These are phyloP conservation scores for Hydropsyche betteni DNA, from an alignment of 2,888 invertebrate genomes.

Conservation along the genomic window DNA sequence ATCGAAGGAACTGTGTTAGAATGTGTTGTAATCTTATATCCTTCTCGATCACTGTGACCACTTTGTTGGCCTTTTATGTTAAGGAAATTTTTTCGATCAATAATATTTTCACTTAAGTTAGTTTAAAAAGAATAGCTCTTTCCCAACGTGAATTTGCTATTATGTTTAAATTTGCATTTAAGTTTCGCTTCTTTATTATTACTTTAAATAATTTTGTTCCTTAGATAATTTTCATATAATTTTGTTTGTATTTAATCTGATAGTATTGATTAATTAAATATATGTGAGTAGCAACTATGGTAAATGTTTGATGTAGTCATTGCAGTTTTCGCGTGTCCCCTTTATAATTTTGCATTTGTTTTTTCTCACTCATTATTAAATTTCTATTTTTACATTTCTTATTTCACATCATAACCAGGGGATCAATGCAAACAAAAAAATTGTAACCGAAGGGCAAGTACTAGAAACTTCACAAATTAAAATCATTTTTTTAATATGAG, in stretches of 20 bases:
- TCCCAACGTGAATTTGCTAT: constrained; percentile 16
- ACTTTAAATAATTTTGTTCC: constrained; percentile 39
- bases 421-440: constrained; percentile 29
- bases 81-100: constrained; percentile 17
- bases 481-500: constrained; percentile 44
- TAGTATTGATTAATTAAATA: constrained; percentile 45
- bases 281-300: constrained; percentile 46
- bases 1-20: background rate
- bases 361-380: constrained; percentile 5
- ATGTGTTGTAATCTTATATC: constrained; percentile 20
- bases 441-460: constrained; percentile 23
- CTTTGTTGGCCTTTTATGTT: constrained; percentile 10
- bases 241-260: constrained; percentile 49
- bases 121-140: background rate
- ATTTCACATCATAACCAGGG: constrained; percentile 30
- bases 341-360: constrained; percentile 7
- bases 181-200: constrained; percentile 45
- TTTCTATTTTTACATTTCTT: background rate
- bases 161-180: constrained; percentile 49
- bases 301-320: constrained; percentile 43
- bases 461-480: constrained; percentile 31
- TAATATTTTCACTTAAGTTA: constrained; percentile 11
- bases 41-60: constrained; percentile 15
- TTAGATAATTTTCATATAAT: constrained; percentile 36
- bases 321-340: constrained; percentile 37